Evolutionary conservation across 2,888 invertebrate species (phyloP), one percentile per base, ranked within the genome.

Genomic region (Schizaphis graminum): DNA sequence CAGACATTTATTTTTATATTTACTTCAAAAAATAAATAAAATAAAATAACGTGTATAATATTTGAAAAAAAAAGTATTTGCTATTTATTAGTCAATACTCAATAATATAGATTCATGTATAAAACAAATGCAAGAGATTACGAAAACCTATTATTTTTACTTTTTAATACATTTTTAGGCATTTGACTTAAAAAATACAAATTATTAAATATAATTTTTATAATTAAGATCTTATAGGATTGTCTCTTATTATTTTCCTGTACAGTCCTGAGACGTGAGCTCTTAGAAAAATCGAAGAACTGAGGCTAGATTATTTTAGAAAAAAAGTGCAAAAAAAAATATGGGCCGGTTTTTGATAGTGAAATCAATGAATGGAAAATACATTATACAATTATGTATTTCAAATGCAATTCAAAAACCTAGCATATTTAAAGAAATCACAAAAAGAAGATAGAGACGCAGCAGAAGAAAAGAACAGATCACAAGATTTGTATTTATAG

Each of bases 321-420:
- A 16, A 16, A 16, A 53, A 53, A 53, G 13, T 53, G 53, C 13
- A 21, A 16, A 53, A 16, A 53, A 53, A 53, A 53, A 53, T 53
- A 21, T 53, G 21, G 53, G 21, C 21, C 3, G 21, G 53, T 53
- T 16, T 53, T 53, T 21, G 53, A 53, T 53, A 21, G 16, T 53
- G 53, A 77, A 77, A 35, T 35, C n/a, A 77, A 77, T n/a, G 35
- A 77, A 77, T 77, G 67, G 94, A 94, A 94, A n/a, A 47, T 44
- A n/a, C n/a, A n/a, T n/a, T 67, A n/a, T 24, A n/a, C n/a, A 67
- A n/a, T 67, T 67, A 67, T 67, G 67, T 8, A 67, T 4, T 67
- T 13, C 4, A n/a, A 67, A 67, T n/a, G 28, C 10, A 67, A 4
- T 67, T n/a, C 10, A 67, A n/a, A n/a, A 3, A n/a, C n/a, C 44